Percentiles rank a stretch among this genome's conserved stretches.
Conservation (phyloP, 2,888 invertebrate species). For the Drosophila rellima region DNA sequence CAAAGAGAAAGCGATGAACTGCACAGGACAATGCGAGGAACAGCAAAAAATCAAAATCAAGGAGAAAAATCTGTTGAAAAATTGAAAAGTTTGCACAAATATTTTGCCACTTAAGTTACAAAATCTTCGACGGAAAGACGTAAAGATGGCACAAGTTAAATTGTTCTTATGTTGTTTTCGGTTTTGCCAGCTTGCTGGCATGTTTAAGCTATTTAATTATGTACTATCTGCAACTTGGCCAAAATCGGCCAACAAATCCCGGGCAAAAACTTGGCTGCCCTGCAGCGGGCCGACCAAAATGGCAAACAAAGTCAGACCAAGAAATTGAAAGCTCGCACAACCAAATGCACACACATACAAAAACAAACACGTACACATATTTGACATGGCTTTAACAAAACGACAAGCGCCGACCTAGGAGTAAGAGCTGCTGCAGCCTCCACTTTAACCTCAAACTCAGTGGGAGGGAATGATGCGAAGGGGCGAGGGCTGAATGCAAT, state of each 20-base stretch:
- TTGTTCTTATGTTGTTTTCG: constrained; percentile 46
- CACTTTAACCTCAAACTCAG: background rate
- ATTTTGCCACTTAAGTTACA: constrained; percentile 69
- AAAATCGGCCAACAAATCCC: constrained; percentile 47
- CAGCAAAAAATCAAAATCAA: constrained; percentile 10
- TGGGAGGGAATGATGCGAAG: background rate
- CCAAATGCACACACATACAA: constrained; percentile 15
- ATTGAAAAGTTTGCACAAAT: constrained; percentile 68
- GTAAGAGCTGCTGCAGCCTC: constrained; percentile 30
- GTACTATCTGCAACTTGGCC: constrained; percentile 59
- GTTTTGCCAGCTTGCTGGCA: constrained; percentile 38
- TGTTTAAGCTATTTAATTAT: constrained; percentile 74
- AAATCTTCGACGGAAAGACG: constrained; percentile 49
- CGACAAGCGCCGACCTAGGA: constrained; percentile 9
- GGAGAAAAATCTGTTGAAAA: constrained; percentile 36
- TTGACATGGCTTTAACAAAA: constrained; percentile 47
- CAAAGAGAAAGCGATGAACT: constrained; percentile 21
- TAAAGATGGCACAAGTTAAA: constrained; percentile 55
- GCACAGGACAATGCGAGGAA: constrained; percentile 1
- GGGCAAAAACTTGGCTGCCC: constrained; percentile 53
- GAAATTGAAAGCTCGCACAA: constrained; percentile 39
- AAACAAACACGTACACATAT: constrained; percentile 32
- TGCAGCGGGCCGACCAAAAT: constrained; percentile 28
- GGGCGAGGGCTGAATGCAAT: constrained; percentile 54
- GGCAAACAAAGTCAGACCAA: constrained; percentile 39